Percentiles rank a stretch among this genome's conserved stretches.
Evolutionary conservation across 37 sponge, comb jelly and placozoan genomes (phyloP).

Genomic region (Beroe forskalii): DNA sequence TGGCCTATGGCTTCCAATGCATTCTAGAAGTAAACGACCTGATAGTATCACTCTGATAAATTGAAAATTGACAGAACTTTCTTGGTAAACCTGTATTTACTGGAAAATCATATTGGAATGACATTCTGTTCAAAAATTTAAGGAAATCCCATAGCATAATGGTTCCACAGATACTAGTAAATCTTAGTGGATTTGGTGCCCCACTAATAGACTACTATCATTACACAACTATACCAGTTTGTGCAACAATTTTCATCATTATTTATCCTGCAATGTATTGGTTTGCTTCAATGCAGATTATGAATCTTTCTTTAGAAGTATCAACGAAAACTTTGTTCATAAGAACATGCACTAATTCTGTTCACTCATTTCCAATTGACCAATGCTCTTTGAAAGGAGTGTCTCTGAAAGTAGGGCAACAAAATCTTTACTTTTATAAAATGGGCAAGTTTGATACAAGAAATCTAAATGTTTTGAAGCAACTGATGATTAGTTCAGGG

Average conservation of each 20-base stretch:
- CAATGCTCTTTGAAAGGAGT: neutral
- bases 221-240: neutral
- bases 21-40: neutral
- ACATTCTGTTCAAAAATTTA: neutral
- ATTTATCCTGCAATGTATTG: neutral
- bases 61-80: neutral
- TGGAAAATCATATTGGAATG: neutral
- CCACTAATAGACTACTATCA: neutral
- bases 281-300: neutral
- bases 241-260: neutral
- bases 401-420: neutral
- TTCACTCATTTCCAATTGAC: neutral
- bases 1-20: no score
- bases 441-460: neutral
- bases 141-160: neutral
- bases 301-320: neutral
- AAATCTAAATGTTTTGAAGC: neutral
- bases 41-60: neutral
- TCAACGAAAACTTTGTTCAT: neutral
- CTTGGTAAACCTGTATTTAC: neutral
- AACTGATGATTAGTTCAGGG: neutral
- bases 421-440: neutral
- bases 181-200: neutral
- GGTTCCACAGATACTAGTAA: neutral
- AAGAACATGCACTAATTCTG: neutral